Conservation (phyloP, 1,140 invertebrate species). For the silkworm (Bombyx mori) region DNA sequence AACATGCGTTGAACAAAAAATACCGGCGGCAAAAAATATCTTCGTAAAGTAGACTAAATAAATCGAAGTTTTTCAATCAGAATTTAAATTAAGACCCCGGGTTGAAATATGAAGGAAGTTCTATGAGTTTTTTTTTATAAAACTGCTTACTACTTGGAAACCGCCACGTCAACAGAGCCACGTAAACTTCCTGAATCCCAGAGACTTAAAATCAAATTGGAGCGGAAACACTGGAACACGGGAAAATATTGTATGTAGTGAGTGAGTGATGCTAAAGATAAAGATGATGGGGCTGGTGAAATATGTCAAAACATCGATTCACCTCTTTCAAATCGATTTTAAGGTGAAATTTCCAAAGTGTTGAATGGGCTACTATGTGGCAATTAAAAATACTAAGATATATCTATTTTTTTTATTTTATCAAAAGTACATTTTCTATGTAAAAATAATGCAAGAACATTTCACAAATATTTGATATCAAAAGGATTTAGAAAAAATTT, state of each 20-base stretch:
- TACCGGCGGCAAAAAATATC: not conserved
- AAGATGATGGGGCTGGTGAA: not conserved
- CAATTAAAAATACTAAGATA: too few relatives aligned
- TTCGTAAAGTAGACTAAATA: not conserved
- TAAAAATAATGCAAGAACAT: too few relatives aligned
- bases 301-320: too few relatives aligned
- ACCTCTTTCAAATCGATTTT: too few relatives aligned
- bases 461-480: too few relatives aligned
- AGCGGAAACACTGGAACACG: slow-evolving; percentile 10
- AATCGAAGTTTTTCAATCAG: not conserved
- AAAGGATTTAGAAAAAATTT: too few relatives aligned
- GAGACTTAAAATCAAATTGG: slow-evolving; percentile 14
- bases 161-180: slow-evolving; percentile 42
- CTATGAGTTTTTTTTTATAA: too few relatives aligned
- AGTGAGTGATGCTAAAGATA: not conserved
- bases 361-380: too few relatives aligned
- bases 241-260: slow-evolving; percentile 8
- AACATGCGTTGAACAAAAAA: slow-evolving; percentile 1
- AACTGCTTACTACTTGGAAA: slow-evolving; percentile 16
- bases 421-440: too few relatives aligned
- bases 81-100: not conserved
- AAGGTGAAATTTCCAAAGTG: too few relatives aligned
- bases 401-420: too few relatives aligned
- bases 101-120: not conserved
- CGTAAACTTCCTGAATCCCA: slow-evolving; percentile 39